These are phyloP conservation scores for Lacanobia oleracea DNA, from an alignment of 2,888 invertebrate genomes.

Conservation along the genomic window DNA sequence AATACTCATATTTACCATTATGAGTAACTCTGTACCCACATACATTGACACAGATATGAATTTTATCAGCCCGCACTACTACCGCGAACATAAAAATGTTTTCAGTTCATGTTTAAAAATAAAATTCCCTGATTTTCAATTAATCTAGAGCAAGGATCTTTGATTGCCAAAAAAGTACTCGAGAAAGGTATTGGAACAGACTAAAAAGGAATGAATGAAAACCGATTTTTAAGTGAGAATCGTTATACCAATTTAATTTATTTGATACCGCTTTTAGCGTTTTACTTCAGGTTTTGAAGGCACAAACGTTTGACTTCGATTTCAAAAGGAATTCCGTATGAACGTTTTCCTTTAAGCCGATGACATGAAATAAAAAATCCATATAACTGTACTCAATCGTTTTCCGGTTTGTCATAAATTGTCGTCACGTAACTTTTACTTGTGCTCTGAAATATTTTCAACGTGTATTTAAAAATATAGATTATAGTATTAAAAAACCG, in stretches of 20 bases:
- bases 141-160: not conserved
- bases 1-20: too few relatives aligned
- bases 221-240: slow-evolving; percentile 1
- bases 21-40: not conserved
- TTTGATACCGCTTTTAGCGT: not conserved
- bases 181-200: not conserved
- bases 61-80: slow-evolving; percentile 12
- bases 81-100: not conserved
- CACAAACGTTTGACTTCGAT: slow-evolving; percentile 2
- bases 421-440: not conserved
- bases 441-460: not conserved
- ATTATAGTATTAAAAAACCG: too few relatives aligned
- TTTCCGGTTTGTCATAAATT: not conserved
- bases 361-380: not conserved
- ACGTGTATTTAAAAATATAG: not conserved
- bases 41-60: slow-evolving; percentile 1
- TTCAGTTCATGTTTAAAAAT: not conserved
- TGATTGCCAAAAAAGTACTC: slow-evolving; percentile 1
- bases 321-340: slow-evolving; percentile 1
- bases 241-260: not conserved
- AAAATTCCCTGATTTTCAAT: not conserved
- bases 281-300: not conserved
- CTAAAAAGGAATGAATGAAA: not conserved
- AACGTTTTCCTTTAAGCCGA: not conserved
- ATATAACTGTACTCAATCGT: too few relatives aligned